Percentiles rank a stretch among this genome's conserved stretches.
Evolutionary conservation across 2,888 invertebrate species (phyloP).

Genomic region (Trachelus troglodyta): DNA sequence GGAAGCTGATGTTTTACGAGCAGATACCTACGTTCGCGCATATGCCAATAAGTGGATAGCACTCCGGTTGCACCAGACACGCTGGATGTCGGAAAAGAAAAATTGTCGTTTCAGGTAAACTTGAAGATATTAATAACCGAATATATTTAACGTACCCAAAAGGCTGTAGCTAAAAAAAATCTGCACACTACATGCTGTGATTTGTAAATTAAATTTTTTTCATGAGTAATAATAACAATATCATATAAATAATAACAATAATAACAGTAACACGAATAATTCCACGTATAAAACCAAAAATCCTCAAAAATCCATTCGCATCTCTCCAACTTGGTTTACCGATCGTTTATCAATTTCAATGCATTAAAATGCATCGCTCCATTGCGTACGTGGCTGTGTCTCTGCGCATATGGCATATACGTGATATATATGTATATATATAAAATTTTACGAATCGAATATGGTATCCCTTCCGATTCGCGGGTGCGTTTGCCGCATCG

Average conservation of each 20-base stretch:
- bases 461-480: background rate
- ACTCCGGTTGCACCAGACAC: background rate
- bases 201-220: background rate
- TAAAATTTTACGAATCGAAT: background rate
- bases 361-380: background rate
- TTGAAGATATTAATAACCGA: background rate
- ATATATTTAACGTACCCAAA: no score
- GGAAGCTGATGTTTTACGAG: background rate
- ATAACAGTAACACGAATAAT: background rate
- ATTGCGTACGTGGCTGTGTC: background rate
- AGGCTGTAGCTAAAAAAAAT: no score
- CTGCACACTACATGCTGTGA: background rate
- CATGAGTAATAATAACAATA: background rate
- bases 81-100: background rate
- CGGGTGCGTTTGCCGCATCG: background rate
- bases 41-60: background rate
- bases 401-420: background rate
- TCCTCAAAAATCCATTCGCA: background rate
- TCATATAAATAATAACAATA: no score
- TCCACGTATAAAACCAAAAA: background rate
- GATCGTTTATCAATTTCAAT: background rate
- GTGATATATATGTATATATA: background rate
- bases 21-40: background rate
- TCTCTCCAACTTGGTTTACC: background rate
- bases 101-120: background rate